phyloP scores from a whole-genome alignment of 2,113 vertebrate species.

The Axis porcinus region DNA sequence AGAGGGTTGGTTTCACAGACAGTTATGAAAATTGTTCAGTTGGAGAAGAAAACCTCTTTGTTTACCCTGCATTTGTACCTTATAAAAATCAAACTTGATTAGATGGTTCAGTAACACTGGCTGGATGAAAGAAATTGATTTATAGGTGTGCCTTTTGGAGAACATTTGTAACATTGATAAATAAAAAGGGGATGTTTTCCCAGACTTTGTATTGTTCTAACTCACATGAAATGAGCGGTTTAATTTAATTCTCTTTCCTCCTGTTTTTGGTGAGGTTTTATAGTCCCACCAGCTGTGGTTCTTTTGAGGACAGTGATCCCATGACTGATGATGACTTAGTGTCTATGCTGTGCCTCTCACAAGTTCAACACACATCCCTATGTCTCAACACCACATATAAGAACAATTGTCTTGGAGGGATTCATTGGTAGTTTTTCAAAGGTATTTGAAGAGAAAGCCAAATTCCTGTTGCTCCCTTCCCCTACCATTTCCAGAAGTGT shows the following conservation, averaged over 20 bases:
- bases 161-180: neutral
- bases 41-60: neutral
- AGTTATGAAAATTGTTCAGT: neutral
- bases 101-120: neutral
- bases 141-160: neutral
- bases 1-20: neutral
- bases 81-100: neutral
- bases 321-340: neutral
- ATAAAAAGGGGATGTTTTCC: neutral
- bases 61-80: neutral
- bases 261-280: neutral
- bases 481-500: neutral
- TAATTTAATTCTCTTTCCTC: neutral
- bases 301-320: neutral
- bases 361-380: neutral
- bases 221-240: neutral
- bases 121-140: neutral
- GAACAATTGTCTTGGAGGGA: neutral
- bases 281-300: neutral
- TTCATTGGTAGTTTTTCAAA: neutral
- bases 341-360: neutral
- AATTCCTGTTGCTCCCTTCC: neutral
- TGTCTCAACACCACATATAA: neutral
- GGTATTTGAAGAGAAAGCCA: neutral
- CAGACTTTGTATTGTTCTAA: neutral